Percentiles rank a stretch among this genome's conserved stretches.
Conservation (phyloP, 2,888 invertebrate species). For the Empis livida region DNA sequence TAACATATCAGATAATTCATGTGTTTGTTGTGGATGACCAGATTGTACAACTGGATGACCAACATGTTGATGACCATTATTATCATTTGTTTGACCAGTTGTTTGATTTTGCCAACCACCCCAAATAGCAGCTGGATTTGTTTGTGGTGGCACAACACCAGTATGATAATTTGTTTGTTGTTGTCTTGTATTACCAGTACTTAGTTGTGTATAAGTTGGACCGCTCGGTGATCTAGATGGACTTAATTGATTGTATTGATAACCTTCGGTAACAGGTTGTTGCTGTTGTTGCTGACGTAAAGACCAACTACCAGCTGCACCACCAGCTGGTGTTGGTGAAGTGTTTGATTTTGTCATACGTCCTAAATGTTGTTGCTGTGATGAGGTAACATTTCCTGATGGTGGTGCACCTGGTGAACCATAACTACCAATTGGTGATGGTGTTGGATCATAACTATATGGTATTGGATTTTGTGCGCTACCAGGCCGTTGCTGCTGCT, state of each 20-base stretch:
- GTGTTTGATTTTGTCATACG: conserved; percentile 54
- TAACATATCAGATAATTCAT: conserved; percentile 83
- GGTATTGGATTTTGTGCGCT: conserved; percentile 57
- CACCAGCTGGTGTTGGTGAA: conserved; percentile 51
- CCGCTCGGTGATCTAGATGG: conserved; percentile 74
- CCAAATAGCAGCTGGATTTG: conserved; percentile 51
- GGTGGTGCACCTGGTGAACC: conserved; percentile 48
- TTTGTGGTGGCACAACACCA: conserved; percentile 25
- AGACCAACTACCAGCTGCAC: conserved; percentile 33
- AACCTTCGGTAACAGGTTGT: conserved; percentile 55
- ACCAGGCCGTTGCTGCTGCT: conserved; percentile 46
- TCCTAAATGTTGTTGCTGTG: conserved; percentile 32
- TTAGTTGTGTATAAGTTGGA: conserved; percentile 67
- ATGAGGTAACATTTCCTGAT: conserved; percentile 43
- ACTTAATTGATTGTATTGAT: conserved; percentile 58
- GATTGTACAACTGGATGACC: conserved; percentile 37
- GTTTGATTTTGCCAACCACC: conserved; percentile 53
- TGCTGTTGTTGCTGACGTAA: conserved; percentile 30
- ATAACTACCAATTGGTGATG: conserved; percentile 42
- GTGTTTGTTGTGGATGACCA: conserved; percentile 41
- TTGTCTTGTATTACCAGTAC: conserved; percentile 48
- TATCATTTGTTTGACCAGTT: conserved; percentile 36
- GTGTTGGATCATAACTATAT: conserved; percentile 59
- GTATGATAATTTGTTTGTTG: conserved; percentile 39
- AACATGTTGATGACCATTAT: conserved; percentile 33